These are phyloP conservation scores for Gandaritis pyraliata DNA, from an alignment of 2,888 invertebrate species.

Conservation along the genomic window DNA sequence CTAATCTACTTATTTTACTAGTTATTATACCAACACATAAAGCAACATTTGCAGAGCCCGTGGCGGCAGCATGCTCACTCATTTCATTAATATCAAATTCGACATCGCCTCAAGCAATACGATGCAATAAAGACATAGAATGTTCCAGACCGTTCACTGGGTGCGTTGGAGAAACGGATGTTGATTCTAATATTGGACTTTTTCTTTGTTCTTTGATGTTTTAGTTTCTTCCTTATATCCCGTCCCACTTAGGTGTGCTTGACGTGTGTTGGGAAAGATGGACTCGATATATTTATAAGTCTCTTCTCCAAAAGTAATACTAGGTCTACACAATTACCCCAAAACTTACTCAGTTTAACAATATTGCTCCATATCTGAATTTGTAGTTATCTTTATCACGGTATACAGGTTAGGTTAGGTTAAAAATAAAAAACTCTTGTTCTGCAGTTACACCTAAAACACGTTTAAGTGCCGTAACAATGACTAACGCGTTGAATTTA, in stretches of 20 bases:
- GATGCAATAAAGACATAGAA: slow-evolving; percentile 46
- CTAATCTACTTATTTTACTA: slow-evolving; percentile 50
- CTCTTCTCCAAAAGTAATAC: neutral
- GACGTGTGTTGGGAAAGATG: neutral
- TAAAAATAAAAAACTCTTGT: slow-evolving; percentile 10
- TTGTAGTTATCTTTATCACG: neutral
- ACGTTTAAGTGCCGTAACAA: slow-evolving; percentile 48
- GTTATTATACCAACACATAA: slow-evolving; percentile 44
- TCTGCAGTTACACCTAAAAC: slow-evolving; percentile 8
- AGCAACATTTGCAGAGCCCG: slow-evolving; percentile 37
- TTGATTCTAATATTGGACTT: slow-evolving; percentile 22
- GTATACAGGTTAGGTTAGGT: neutral
- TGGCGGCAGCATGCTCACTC: slow-evolving; percentile 40
- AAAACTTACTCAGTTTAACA: neutral
- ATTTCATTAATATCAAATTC: slow-evolving; percentile 48
- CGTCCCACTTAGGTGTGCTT: neutral
- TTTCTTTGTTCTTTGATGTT: slow-evolving; percentile 17
- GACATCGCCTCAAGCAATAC: slow-evolving; percentile 46
- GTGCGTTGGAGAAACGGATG: slow-evolving; percentile 39
- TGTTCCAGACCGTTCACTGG: slow-evolving; percentile 48
- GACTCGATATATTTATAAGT: neutral
- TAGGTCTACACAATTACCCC: neutral
- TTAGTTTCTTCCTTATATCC: neutral
- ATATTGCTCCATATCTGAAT: neutral
- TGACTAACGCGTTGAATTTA: slow-evolving; percentile 72